These are phyloP conservation scores for Myrmophylax atrothorax DNA, from an alignment of 2,113 vertebrate species.

Conservation along the genomic window DNA sequence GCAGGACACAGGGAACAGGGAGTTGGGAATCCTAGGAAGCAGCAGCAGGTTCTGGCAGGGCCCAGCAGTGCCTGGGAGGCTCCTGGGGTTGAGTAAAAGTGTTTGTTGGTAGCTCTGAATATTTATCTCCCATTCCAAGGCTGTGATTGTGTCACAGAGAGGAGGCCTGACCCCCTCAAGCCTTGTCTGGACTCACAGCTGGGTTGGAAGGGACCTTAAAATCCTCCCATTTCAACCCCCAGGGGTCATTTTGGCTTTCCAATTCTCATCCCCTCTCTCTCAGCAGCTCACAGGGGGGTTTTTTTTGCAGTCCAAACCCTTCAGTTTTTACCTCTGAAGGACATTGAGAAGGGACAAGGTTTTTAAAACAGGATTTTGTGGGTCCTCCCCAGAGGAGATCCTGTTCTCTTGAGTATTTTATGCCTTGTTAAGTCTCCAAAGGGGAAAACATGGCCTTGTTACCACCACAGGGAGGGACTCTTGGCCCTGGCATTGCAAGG, in stretches of 20 bases:
- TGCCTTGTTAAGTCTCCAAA: neutral
- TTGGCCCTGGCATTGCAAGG: neutral
- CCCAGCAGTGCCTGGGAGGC: neutral
- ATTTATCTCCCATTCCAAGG: neutral
- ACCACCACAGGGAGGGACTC: neutral
- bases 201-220: neutral
- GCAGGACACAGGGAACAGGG: neutral
- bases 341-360: neutral
- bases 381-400: neutral
- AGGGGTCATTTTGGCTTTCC: neutral
- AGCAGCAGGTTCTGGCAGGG: neutral
- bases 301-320: neutral
- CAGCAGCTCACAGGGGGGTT: neutral
- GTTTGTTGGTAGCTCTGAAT: neutral
- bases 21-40: neutral
- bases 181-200: neutral
- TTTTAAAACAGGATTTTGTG: neutral
- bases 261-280: neutral
- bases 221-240: neutral
- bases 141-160: neutral
- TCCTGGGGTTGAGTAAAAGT: neutral
- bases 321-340: neutral
- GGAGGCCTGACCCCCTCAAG: neutral
- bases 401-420: neutral
- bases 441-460: neutral